Base-by-base conservation (phyloP, 2,113 vertebrate genomes). In the Ploceus nigricollis region DNA sequence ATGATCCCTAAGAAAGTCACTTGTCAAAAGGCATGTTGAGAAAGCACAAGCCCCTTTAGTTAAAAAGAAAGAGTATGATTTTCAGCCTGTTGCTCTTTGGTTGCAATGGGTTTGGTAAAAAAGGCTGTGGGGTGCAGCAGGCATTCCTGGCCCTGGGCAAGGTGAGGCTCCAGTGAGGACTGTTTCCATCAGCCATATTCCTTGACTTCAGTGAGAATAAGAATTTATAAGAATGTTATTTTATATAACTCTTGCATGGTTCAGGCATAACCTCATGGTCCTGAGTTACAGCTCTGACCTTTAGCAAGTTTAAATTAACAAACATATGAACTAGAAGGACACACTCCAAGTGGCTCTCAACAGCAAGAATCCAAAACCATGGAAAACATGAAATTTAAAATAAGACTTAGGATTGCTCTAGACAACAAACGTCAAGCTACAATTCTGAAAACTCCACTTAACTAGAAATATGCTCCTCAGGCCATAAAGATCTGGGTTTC, bases 361-460 rank as follows among this genome's bases (percentile, higher is more conserved):
- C 2, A 47, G 11, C 0, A 1, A 42, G 12, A 7, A 37, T 17
- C 16, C 20, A 44, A 19, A 85, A 12, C 8, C 25, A 53, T 1
- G 13, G 17, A 47, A 90, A 84, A 39, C 1, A 27, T 11, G 6
- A 47, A 6, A 72, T 88, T 61, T 82, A 57, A 88, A 79, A 31
- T 57, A 51, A 56, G 8, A 5, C 1, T 53, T 53, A 61, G 6
- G 8, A 17, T n/a, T 56, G 5, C 20, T 64, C 7, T 15, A 64
- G 30, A 37, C 35, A 60, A 21, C 2, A 33, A 60, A 69, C 6
- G 31, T 18, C 20, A 69, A 88, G 6, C 10, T 82, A 24, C 4
- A 71, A 10, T 60, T 90, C 73, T 88, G 48, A 87, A 90, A 72
- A 45, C 10, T 77, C 13, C 15, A 19, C 8, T 79, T 54, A 48